Evolutionary conservation across 2,888 invertebrate species (phyloP).

Genomic region (Vandiemenella viatica): DNA sequence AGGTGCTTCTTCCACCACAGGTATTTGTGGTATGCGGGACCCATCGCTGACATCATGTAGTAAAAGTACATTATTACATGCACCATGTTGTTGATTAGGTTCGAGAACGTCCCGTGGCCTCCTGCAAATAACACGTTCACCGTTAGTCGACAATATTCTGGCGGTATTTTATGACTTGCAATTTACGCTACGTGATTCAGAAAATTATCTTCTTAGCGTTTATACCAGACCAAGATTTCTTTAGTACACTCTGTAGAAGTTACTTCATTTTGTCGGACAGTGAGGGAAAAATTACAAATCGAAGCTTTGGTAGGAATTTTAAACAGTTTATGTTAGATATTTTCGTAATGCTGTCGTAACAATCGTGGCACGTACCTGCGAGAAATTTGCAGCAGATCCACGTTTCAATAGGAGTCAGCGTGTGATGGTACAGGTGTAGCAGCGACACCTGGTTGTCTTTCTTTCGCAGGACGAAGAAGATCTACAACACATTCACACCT

Average conservation of each 20-base stretch:
- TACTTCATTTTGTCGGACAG: too few relatives aligned
- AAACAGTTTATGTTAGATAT: too few relatives aligned
- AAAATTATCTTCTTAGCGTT: too few relatives aligned
- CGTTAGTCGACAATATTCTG: neutral
- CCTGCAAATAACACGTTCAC: slow-evolving; percentile 34
- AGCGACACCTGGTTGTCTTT: slow-evolving; percentile 73
- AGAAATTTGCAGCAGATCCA: slow-evolving; percentile 66
- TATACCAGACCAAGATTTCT: too few relatives aligned
- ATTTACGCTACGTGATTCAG: too few relatives aligned
- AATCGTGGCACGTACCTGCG: slow-evolving; percentile 39
- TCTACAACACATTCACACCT: slow-evolving; percentile 25
- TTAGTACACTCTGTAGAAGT: too few relatives aligned
- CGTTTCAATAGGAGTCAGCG: slow-evolving; percentile 59
- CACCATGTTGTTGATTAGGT: slow-evolving; percentile 70
- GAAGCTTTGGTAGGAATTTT: too few relatives aligned
- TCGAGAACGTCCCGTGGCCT: slow-evolving; percentile 79
- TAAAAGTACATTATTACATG: slow-evolving; percentile 80
- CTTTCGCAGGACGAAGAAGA: slow-evolving; percentile 69
- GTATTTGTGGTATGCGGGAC: slow-evolving; percentile 70
- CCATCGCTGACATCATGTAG: slow-evolving; percentile 74
- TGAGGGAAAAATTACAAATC: too few relatives aligned
- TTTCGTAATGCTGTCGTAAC: too few relatives aligned
- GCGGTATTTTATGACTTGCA: too few relatives aligned
- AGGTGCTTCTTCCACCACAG: slow-evolving; percentile 84
- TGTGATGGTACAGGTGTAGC: slow-evolving; percentile 74